Conservation (phyloP, 2,797 vertebrate species). For the Scomberomorus guttatus region DNA sequence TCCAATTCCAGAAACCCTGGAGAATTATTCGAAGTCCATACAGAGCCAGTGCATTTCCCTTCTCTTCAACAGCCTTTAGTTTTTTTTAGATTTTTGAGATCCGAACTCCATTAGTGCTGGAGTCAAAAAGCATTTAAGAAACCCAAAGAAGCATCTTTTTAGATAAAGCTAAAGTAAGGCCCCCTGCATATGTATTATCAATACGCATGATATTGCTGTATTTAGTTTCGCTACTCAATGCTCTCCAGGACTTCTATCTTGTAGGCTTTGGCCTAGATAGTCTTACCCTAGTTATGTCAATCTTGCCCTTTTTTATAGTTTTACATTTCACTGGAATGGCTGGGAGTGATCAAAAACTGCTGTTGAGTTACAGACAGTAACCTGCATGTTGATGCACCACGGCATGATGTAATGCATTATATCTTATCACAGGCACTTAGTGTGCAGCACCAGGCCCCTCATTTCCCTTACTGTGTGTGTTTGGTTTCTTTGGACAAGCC, state of each 20-base stretch:
- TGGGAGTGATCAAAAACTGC: slow-evolving; percentile 32
- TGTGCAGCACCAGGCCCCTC: slow-evolving; percentile 5
- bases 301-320: slow-evolving; percentile 34
- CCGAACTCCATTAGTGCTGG: background rate
- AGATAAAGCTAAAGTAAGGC: background rate
- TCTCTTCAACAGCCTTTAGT: background rate
- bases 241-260: slow-evolving; percentile 29
- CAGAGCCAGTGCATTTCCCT: background rate
- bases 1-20: background rate
- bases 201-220: slow-evolving; percentile 37
- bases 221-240: slow-evolving; percentile 43
- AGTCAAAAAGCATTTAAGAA: background rate
- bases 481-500: slow-evolving; percentile 41
- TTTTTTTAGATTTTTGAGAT: background rate
- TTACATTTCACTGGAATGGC: slow-evolving; percentile 50
- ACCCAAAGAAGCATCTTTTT: background rate
- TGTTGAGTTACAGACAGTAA: slow-evolving; percentile 46
- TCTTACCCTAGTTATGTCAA: slow-evolving; percentile 49
- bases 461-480: slow-evolving; percentile 21
- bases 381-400: slow-evolving; percentile 37
- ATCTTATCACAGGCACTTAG: slow-evolving; percentile 54
- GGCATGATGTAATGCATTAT: slow-evolving; percentile 51
- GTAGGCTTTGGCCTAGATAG: slow-evolving; percentile 27
- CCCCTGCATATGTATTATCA: slow-evolving; percentile 8
- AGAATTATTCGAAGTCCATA: background rate